Percentiles rank a stretch among this genome's conserved stretches.
These are phyloP conservation scores for Mus spretus DNA, from an alignment of 2,797 vertebrate genomes.

Conservation along the genomic window DNA sequence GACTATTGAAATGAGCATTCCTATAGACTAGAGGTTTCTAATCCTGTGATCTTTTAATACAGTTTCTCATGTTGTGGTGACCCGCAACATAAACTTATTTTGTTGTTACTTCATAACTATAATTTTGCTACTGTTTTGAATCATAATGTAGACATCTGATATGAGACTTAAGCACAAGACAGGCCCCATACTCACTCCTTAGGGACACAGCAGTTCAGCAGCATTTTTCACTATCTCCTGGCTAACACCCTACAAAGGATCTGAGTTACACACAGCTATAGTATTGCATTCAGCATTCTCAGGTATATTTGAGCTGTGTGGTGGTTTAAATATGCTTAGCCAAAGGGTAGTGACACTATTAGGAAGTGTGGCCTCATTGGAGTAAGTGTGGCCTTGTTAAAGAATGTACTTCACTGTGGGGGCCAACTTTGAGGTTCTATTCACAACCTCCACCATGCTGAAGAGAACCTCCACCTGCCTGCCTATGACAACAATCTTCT, in stretches of 20 bases:
- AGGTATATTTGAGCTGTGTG: neutral
- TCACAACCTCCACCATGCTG: too few relatives aligned
- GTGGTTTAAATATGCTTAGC: neutral
- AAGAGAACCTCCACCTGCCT: neutral
- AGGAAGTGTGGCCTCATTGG: neutral
- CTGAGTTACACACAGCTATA: neutral
- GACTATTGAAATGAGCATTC: neutral
- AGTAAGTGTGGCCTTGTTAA: too few relatives aligned
- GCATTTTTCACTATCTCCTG: neutral
- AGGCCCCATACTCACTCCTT: neutral
- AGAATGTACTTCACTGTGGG: neutral
- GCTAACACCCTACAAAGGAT: neutral
- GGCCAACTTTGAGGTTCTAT: neutral
- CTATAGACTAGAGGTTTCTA: neutral
- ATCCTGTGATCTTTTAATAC: neutral
- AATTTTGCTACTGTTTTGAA: neutral
- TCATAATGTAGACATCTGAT: neutral
- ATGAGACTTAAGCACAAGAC: accelerated
- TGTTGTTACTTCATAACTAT: neutral
- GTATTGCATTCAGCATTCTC: neutral
- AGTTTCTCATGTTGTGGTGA: too few relatives aligned
- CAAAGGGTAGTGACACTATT: neutral
- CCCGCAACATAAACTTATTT: neutral
- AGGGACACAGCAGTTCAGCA: neutral
- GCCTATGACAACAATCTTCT: neutral